Base-by-base conservation (phyloP, 2,888 invertebrate genomes). In the Caenorhabditis panamensis region DNA sequence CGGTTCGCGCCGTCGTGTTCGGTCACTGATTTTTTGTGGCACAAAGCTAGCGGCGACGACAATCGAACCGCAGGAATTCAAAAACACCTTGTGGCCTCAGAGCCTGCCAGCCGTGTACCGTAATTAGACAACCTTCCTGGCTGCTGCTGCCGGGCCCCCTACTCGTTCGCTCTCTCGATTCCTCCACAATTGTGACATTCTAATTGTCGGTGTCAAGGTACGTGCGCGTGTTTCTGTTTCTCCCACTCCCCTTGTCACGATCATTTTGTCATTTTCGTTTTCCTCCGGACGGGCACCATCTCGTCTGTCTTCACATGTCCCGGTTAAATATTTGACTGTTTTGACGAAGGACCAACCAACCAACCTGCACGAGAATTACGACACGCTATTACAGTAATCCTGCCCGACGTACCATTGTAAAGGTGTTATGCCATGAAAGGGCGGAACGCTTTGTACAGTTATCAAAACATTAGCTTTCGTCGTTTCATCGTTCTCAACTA, bases 81-180 rank as follows among this genome's bases (percentile, higher is more conserved):
- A 71, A 61, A 71, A 66, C 47, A 22, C 24, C 28, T 20, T 18
- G 24, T 20, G 26, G n/a, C 54, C 31, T 26, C 22, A 16, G 58
- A 66, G 75, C 75, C 61, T 66, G 66, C 66, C 75, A 75, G 75
- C 66, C 75, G 66, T 44, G 75, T 75, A 75, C 75, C 75, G 75
- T 75, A 75, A 75, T 75, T 75, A 75, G 73, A 73, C 64, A 66
- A 59, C 73, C 66, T 66, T 73, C 73, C 59, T 66, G 47, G 20
- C 47, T 66, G 47, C 26, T 51, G 28, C 28, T 59, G 51, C 66
- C 37, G 26, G 49, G 41, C 66, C 28, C 9, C 56, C 58, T 49
- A 37, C 64, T 68, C 76, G 26, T 61, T 47, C 63, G 36, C 61
- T 62, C 62, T 62, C 62, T 20, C 36, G 31, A 36, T 36, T 56